Percentiles rank a stretch among this genome's conserved stretches.
Conservation (phyloP, 2,888 invertebrate genomes). For the Rhingia rostrata region DNA sequence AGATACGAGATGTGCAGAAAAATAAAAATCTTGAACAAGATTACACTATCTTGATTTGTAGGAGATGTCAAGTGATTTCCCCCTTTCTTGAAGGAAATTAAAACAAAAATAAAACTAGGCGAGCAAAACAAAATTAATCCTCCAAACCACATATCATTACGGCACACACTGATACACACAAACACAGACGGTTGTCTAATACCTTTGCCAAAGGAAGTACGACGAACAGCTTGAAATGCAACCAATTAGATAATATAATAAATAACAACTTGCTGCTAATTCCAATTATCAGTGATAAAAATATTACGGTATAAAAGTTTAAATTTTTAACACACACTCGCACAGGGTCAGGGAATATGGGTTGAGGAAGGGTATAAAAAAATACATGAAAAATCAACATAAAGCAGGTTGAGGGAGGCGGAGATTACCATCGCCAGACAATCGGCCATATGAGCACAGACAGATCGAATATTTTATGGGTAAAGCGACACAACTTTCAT, state of each 20-base stretch:
- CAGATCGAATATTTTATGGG: slow-evolving; percentile 31
- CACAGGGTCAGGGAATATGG: not conserved
- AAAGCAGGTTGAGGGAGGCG: slow-evolving; percentile 68
- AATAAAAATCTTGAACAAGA: slow-evolving; percentile 5
- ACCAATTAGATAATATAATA: slow-evolving; percentile 57
- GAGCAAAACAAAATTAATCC: slow-evolving; percentile 20
- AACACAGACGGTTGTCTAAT: not conserved
- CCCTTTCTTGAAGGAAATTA: not conserved
- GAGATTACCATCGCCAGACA: slow-evolving; percentile 56
- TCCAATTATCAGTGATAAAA: slow-evolving; percentile 24
- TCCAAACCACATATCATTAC: slow-evolving; percentile 17
- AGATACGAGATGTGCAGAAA: not conserved
- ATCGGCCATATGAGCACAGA: slow-evolving; percentile 50
- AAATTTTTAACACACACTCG: not conserved
- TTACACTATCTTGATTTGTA: slow-evolving; percentile 6
- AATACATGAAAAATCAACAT: slow-evolving; percentile 32
- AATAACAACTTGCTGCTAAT: slow-evolving; percentile 48
- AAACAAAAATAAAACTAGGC: not conserved
- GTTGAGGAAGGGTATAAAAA: not conserved
- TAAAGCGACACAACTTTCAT: slow-evolving; percentile 43
- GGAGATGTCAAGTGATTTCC: not conserved
- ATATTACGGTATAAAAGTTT: slow-evolving; percentile 13
- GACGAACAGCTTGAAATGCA: slow-evolving; percentile 2
- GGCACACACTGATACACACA: slow-evolving; percentile 8
- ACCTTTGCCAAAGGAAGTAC: not conserved